Percentiles rank a stretch among this genome's conserved stretches.
Evolutionary conservation across 2,888 invertebrate genomes (phyloP).

Genomic region (Zhuqinia jingwanae): DNA sequence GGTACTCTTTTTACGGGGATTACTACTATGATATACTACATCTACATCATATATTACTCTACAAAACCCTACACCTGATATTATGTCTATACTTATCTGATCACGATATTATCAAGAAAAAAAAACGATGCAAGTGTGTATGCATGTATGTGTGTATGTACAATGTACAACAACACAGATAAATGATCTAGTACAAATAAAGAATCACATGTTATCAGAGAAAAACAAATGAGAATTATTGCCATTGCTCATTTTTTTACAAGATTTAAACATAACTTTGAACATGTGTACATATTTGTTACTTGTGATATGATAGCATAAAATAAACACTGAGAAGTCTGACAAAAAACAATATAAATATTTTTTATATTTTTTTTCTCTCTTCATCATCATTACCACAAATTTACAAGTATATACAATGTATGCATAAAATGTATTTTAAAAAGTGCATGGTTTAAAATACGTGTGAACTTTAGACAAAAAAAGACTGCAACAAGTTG

Average conservation of each 20-base stretch:
- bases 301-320: slow-evolving; percentile 1
- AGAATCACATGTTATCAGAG: neutral
- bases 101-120: neutral
- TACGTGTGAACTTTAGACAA: slow-evolving; percentile 58
- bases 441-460: slow-evolving; percentile 45
- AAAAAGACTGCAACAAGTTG: slow-evolving; percentile 61
- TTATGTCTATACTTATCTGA: neutral
- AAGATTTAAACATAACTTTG: slow-evolving; percentile 15
- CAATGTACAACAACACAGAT: neutral
- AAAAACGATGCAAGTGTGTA: neutral
- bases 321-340: neutral
- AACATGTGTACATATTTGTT: slow-evolving; percentile 14
- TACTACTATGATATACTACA: neutral
- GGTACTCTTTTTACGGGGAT: neutral
- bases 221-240: neutral
- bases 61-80: neutral
- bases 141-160: neutral
- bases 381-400: slow-evolving; percentile 24
- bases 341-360: slow-evolving; percentile 20
- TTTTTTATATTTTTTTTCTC: too few relatives aligned
- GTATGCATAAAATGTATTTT: too few relatives aligned
- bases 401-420: too few relatives aligned
- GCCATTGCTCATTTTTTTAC: neutral
- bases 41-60: neutral
- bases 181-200: slow-evolving; percentile 6